Base-by-base conservation (phyloP, 2,888 invertebrate genomes). In the Trilocha varians region DNA sequence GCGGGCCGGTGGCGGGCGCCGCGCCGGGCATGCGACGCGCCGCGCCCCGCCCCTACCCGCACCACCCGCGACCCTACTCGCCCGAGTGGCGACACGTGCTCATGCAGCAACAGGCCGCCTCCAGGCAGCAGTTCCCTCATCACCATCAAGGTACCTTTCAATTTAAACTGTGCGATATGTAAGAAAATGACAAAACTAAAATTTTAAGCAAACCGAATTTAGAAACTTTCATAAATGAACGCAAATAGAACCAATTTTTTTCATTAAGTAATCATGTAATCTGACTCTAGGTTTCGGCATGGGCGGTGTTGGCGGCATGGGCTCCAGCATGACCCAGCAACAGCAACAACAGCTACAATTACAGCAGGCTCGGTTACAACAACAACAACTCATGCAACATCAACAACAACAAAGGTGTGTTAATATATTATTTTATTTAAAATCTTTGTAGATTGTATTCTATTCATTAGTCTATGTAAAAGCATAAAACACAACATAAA, bases 371-470 rank as follows among this genome's bases (percentile, higher is more conserved):
- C 65, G 77, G 1, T 51, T 82, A 46, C 85, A 79, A 55, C 80
- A 85, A 41, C 87, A 91, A 44, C 87, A 91, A 51, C 91, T 91
- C 48, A 68, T 91, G 76, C 91, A 92, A 86, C 82, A 84, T 16
- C 83, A 80, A 47, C 87, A 87, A 42, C 77, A 80, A 48, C 65
- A 4, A 8, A 8, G 72, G 75, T 72, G 52, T 13, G 6, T 18
- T 5, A 18, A 5, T 18, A 18, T 18, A 8, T 18, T 18, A 18
- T 18, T 18, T 18, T 4, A 5, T 4, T 18, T 18, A 8, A 18
- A 5, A 18, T 5, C 18, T 18, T 18, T 18, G 8, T n/a, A n/a
- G n/a, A n/a, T n/a, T n/a, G n/a, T n/a, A n/a, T n/a, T n/a, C n/a
- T n/a, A n/a, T n/a, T n/a, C n/a, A n/a, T n/a, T n/a, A n/a, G n/a